Evolutionary conservation across 2,797 vertebrate genomes (phyloP).

Genomic region (Sebastes nivosus): DNA sequence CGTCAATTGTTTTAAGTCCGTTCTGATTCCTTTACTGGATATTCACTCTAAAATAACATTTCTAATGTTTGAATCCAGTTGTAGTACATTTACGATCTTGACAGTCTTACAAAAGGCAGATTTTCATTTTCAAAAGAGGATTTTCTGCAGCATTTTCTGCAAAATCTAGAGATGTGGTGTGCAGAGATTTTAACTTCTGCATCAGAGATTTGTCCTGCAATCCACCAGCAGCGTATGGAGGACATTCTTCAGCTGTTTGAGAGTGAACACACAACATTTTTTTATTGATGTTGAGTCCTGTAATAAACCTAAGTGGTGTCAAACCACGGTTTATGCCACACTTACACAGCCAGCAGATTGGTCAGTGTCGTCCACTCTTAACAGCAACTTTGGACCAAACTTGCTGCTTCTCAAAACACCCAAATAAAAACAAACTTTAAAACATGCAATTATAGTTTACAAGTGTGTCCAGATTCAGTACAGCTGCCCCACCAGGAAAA

Average conservation of each 20-base stretch:
- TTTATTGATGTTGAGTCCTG: not conserved
- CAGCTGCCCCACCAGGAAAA: not conserved
- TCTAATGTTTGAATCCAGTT: not conserved
- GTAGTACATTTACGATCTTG: not conserved
- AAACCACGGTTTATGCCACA: not conserved
- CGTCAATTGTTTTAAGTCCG: not conserved
- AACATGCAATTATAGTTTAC: not conserved
- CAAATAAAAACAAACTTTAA: slow-evolving; percentile 8
- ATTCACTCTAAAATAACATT: not conserved
- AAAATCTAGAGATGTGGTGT: not conserved
- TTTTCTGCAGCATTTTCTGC: not conserved
- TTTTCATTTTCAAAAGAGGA: not conserved
- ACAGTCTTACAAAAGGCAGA: not conserved
- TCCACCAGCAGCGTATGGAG: not conserved
- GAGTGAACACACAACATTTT: not conserved
- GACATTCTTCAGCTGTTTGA: not conserved
- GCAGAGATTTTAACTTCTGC: not conserved
- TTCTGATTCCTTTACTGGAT: not conserved
- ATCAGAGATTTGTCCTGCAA: not conserved
- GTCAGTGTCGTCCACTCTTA: not conserved
- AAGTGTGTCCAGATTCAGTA: not conserved
- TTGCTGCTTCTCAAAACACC: not conserved
- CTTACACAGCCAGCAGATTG: not conserved
- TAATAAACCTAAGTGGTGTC: not conserved
- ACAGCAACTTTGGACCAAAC: not conserved